phyloP scores from a whole-genome alignment of 1,140 invertebrate genomes.

The Aphelenchoides besseyi region DNA sequence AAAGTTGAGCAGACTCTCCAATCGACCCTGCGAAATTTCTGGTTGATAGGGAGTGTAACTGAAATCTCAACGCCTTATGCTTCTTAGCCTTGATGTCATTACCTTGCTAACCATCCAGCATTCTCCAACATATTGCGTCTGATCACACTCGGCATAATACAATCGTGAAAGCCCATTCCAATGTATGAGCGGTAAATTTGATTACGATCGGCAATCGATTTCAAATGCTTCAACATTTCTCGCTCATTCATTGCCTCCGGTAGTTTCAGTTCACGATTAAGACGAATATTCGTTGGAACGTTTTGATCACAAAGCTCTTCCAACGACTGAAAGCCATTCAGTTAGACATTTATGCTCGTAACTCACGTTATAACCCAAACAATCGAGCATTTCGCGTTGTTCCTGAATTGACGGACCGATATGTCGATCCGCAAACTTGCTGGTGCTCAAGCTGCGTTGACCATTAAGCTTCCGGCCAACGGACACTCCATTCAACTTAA shows the following conservation, averaged over 20 bases:
- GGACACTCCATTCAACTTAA: background rate
- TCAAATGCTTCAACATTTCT: conserved; percentile 41
- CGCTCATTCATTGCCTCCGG: conserved; percentile 36
- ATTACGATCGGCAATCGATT: conserved; percentile 33
- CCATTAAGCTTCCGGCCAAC: background rate
- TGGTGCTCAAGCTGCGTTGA: background rate
- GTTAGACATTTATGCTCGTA: background rate
- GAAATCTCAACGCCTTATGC: conserved; percentile 65
- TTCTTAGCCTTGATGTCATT: background rate
- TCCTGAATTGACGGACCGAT: conserved; percentile 57
- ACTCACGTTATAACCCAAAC: conserved; percentile 56
- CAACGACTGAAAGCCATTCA: conserved; percentile 38
- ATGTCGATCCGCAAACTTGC: conserved; percentile 54
- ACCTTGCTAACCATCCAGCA: conserved; percentile 78
- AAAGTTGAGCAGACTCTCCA: conserved; percentile 94
- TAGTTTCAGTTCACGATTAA: conserved; percentile 32
- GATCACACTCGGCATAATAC: conserved; percentile 87
- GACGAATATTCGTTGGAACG: conserved; percentile 40
- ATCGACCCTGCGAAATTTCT: conserved; percentile 90
- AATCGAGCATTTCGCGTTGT: conserved; percentile 58
- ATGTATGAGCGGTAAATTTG: conserved; percentile 82
- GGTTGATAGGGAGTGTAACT: conserved; percentile 72
- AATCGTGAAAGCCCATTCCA: conserved; percentile 96
- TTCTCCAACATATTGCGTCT: conserved; percentile 96
- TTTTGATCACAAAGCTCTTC: conserved; percentile 45